Percentiles rank a stretch among this genome's conserved stretches.
phyloP scores from a whole-genome alignment of 2,888 invertebrate species.

The Halictus quadricinctus region DNA sequence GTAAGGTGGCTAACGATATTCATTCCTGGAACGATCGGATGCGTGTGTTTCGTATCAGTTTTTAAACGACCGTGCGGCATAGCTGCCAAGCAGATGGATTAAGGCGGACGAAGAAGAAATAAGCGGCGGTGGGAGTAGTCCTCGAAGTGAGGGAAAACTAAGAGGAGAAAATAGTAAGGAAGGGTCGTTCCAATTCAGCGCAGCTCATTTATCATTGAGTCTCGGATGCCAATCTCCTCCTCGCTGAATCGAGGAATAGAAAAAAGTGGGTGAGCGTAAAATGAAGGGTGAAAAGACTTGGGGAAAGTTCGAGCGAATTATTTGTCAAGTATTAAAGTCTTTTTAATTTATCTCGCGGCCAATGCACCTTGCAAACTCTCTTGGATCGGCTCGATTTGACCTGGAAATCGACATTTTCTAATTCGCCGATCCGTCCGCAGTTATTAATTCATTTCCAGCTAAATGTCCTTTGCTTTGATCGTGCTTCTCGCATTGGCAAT shows the following conservation, averaged over 20 bases:
- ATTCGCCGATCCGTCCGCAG: slow-evolving; percentile 48
- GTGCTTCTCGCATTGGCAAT: slow-evolving; percentile 11
- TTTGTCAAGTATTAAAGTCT: slow-evolving; percentile 69
- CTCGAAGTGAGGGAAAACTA: slow-evolving; percentile 45
- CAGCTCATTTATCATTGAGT: slow-evolving; percentile 69
- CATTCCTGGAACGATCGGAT: neutral
- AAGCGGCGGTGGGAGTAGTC: slow-evolving; percentile 33
- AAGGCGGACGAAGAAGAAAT: slow-evolving; percentile 38
- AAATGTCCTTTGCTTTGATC: slow-evolving; percentile 24
- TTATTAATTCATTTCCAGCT: slow-evolving; percentile 29
- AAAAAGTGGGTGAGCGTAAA: slow-evolving; percentile 41
- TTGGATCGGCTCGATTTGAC: slow-evolving; percentile 26
- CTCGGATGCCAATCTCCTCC: slow-evolving; percentile 66
- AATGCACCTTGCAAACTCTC: slow-evolving; percentile 42
- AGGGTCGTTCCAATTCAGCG: slow-evolving; percentile 64
- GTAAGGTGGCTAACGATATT: neutral
- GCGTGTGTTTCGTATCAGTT: slow-evolving; percentile 23
- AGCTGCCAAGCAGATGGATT: slow-evolving; percentile 54
- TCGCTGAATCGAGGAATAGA: slow-evolving; percentile 51
- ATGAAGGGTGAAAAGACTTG: slow-evolving; percentile 36
- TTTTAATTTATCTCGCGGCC: slow-evolving; percentile 54
- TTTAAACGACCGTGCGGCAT: slow-evolving; percentile 36
- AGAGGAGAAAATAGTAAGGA: slow-evolving; percentile 51
- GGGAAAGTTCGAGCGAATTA: slow-evolving; percentile 57
- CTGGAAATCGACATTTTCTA: slow-evolving; percentile 45